Evolutionary conservation across 2,113 vertebrate species (phyloP).

Genomic region (Vidua macroura): DNA sequence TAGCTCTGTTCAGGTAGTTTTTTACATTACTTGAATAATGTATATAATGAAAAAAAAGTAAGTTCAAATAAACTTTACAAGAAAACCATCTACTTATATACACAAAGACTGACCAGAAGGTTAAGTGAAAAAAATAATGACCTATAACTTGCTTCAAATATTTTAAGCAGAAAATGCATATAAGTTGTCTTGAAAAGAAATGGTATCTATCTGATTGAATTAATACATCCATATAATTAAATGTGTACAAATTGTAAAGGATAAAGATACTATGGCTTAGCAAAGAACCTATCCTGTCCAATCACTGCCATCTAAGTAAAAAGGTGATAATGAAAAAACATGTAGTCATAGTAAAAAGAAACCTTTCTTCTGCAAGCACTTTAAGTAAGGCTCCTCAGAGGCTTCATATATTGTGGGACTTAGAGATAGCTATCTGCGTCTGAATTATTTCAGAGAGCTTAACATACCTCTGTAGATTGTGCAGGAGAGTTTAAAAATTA

Average conservation of each 20-base stretch:
- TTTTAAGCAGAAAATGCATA: not conserved
- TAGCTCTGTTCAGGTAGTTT: not conserved
- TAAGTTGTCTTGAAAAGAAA: not conserved
- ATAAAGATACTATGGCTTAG: not conserved
- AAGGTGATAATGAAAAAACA: not conserved
- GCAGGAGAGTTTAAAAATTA: not conserved
- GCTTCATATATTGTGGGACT: not conserved
- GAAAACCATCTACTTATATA: not conserved
- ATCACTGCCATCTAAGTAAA: not conserved
- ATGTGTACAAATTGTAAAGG: not conserved
- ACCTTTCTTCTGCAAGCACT: not conserved
- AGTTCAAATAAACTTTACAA: constrained; percentile 11
- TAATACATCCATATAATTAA: not conserved
- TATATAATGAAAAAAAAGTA: not conserved
- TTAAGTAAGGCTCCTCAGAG: not conserved
- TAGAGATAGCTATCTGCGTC: not conserved
- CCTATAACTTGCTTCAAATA: not conserved
- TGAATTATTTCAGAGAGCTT: constrained; percentile 3
- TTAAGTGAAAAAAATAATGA: not conserved
- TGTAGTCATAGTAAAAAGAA: not conserved
- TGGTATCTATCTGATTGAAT: not conserved
- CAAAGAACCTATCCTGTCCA: not conserved
- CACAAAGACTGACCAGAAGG: not conserved
- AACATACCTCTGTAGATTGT: not conserved
- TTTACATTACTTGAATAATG: constrained; percentile 42